Evolutionary conservation across 2,113 vertebrate genomes (phyloP).

Genomic region (Apodemus sylvaticus): DNA sequence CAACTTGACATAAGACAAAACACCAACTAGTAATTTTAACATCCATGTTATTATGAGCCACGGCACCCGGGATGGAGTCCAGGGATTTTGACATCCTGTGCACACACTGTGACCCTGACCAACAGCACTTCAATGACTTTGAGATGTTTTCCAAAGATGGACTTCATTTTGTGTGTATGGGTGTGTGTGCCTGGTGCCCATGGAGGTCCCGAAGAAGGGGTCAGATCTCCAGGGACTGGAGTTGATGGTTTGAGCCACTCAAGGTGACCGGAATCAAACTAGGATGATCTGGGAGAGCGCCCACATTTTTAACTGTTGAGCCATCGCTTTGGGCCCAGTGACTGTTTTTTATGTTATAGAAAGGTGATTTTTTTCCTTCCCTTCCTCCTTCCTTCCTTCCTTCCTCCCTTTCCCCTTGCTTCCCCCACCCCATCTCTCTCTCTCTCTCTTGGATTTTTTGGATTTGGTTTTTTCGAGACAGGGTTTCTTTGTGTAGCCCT

Average conservation of each 20-base stretch:
- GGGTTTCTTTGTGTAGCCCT: too few relatives aligned
- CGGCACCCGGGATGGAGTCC: not conserved
- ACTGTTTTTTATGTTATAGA: not conserved
- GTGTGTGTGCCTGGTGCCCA: not conserved
- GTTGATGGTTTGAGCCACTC: not conserved
- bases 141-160: not conserved
- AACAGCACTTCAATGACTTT: not conserved
- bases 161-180: not conserved
- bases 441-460: too few relatives aligned
- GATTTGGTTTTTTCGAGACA: too few relatives aligned
- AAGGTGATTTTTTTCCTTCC: not conserved
- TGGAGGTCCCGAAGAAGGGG: not conserved
- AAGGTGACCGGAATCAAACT: not conserved
- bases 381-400: too few relatives aligned
- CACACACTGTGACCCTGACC: not conserved
- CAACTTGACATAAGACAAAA: not conserved
- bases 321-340: too few relatives aligned
- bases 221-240: not conserved
- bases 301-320: not conserved
- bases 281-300: too few relatives aligned
- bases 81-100: not conserved
- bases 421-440: too few relatives aligned
- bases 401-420: not conserved
- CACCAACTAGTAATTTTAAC: not conserved
- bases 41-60: not conserved